These are phyloP conservation scores for Peromyscus aztecus DNA, from an alignment of 2,797 vertebrate genomes.

Conservation along the genomic window DNA sequence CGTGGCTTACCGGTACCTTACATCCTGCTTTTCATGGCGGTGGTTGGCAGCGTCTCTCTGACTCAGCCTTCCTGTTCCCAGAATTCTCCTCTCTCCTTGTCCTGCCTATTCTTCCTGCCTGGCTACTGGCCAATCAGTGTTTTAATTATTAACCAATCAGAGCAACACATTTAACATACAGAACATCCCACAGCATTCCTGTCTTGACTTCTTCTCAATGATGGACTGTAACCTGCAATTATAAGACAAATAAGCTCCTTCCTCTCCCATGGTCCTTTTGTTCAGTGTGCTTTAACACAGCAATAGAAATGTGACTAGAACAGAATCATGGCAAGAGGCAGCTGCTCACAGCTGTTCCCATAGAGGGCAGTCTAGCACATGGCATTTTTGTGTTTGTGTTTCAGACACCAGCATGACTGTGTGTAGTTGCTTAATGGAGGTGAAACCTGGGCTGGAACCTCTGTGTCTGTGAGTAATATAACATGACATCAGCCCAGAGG, in stretches of 20 bases:
- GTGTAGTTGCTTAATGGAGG: neutral
- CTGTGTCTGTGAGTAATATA: neutral
- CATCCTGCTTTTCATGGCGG: no score
- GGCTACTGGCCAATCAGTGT: no score
- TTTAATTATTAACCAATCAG: no score
- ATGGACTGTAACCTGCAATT: neutral
- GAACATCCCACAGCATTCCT: neutral
- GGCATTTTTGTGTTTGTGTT: neutral
- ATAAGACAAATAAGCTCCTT: neutral
- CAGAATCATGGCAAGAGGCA: neutral
- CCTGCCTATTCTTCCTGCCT: no score
- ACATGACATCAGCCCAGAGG: neutral
- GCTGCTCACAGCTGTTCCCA: neutral
- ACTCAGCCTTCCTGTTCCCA: no score
- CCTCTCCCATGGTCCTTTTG: neutral
- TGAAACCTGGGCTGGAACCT: neutral
- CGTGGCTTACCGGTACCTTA: no score
- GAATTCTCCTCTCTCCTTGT: no score
- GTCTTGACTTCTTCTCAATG: neutral
- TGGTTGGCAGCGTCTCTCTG: no score
- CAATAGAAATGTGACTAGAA: neutral
- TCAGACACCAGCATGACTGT: neutral
- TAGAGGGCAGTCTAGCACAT: neutral
- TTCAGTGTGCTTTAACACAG: neutral
- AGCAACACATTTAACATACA: no score